phyloP scores from a whole-genome alignment of 2,113 vertebrate species.

The Cyprinus carpio region DNA sequence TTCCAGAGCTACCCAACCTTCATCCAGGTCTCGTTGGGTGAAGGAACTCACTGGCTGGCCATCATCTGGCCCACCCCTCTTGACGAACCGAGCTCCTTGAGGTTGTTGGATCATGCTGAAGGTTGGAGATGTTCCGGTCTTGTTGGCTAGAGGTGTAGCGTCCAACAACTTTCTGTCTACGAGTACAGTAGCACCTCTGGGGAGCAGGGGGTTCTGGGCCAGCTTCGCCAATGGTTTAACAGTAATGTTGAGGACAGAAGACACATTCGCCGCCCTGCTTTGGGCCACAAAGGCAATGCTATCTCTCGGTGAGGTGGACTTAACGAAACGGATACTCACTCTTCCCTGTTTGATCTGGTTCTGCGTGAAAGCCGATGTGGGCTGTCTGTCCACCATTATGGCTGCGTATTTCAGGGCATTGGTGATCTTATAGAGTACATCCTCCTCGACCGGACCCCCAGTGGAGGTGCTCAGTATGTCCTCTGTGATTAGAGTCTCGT shows the following conservation, averaged over 20 bases:
- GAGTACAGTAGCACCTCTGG: constrained; percentile 80
- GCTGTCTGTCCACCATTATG: constrained; percentile 81
- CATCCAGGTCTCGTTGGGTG: constrained; percentile 87
- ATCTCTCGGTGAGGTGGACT: constrained; percentile 84
- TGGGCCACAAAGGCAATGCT: constrained; percentile 80
- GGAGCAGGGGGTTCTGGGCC: constrained; percentile 74
- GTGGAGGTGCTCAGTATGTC: constrained; percentile 78
- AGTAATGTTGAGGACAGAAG: constrained; percentile 82
- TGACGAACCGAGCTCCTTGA: constrained; percentile 77
- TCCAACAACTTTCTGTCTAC: constrained; percentile 83
- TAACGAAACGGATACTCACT: constrained; percentile 86
- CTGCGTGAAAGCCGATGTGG: constrained; percentile 82
- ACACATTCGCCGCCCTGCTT: constrained; percentile 80
- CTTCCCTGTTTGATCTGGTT: constrained; percentile 84
- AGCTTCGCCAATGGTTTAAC: constrained; percentile 83
- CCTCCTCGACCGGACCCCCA: constrained; percentile 70
- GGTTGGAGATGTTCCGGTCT: constrained; percentile 77
- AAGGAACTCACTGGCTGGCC: constrained; percentile 74
- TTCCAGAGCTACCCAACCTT: constrained; percentile 83
- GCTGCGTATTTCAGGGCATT: constrained; percentile 82
- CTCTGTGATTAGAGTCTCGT: constrained; percentile 79
- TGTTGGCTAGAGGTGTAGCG: constrained; percentile 84
- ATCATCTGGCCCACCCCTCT: constrained; percentile 59
- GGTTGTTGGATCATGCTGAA: constrained; percentile 84
- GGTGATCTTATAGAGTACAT: constrained; percentile 82